A percentile compares a stretch with the other conserved stretches of the same genome.
Evolutionary conservation across 2,113 vertebrate species (phyloP).

Genomic region (Gila orcuttii): DNA sequence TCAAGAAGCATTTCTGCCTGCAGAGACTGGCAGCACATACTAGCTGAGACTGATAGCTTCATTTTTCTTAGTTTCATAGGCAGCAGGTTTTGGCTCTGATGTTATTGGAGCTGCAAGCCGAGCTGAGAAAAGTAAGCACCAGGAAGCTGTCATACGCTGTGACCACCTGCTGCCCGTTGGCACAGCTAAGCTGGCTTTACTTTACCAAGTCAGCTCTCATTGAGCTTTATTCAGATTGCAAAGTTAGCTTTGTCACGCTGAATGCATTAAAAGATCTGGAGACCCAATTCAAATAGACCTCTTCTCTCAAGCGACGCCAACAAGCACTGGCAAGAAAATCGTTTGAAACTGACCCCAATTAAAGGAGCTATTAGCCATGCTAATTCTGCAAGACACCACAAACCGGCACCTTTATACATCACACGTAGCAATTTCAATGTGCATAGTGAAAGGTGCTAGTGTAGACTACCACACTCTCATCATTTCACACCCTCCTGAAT

Average conservation of each 20-base stretch:
- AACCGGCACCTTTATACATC: slow-evolving; percentile 50
- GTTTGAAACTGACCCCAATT: slow-evolving; percentile 60
- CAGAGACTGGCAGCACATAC: slow-evolving; percentile 41
- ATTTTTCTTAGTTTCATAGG: slow-evolving; percentile 52
- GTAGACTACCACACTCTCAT: slow-evolving; percentile 34
- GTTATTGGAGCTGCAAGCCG: neutral
- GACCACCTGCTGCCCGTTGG: neutral
- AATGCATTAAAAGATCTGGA: slow-evolving; percentile 4
- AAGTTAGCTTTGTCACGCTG: neutral
- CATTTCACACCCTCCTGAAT: slow-evolving; percentile 51
- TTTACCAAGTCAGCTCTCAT: neutral
- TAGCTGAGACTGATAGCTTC: slow-evolving; percentile 52
- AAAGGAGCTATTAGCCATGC: slow-evolving; percentile 52
- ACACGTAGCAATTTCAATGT: slow-evolving; percentile 49
- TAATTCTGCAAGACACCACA: slow-evolving; percentile 52
- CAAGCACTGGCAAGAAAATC: slow-evolving; percentile 44
- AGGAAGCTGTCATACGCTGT: neutral
- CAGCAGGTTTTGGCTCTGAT: neutral
- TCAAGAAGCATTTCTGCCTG: slow-evolving; percentile 47
- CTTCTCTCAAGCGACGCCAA: slow-evolving; percentile 23
- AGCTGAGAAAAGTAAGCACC: neutral
- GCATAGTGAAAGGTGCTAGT: slow-evolving; percentile 44
- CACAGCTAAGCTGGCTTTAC: neutral
- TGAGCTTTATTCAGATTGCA: neutral
- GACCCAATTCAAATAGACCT: slow-evolving; percentile 44